Evolutionary conservation across 2,113 vertebrate genomes (phyloP).

Genomic region (Tiliqua scincoides): DNA sequence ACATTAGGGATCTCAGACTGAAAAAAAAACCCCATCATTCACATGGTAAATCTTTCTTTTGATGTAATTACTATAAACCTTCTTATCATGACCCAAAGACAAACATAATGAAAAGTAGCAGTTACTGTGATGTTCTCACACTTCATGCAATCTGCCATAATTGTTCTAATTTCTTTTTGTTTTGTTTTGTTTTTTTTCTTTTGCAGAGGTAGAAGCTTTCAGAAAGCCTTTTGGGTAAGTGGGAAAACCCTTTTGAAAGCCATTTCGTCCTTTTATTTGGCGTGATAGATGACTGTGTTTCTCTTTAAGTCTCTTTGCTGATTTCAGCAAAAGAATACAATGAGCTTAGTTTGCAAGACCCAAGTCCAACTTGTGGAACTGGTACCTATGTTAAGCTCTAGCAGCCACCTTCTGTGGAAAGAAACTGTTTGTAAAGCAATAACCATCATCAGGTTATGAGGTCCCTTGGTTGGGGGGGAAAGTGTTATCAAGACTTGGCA

Average conservation of each 20-base stretch:
- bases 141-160: slow-evolving; percentile 95
- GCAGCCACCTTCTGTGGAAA: slow-evolving; percentile 88
- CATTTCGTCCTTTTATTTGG: slow-evolving; percentile 96
- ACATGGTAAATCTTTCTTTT: slow-evolving; percentile 87
- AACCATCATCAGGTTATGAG: slow-evolving; percentile 91
- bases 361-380: slow-evolving; percentile 84
- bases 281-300: slow-evolving; percentile 94
- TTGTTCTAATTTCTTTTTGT: slow-evolving; percentile 88
- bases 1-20: slow-evolving; percentile 88
- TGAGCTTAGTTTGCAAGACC: slow-evolving; percentile 92
- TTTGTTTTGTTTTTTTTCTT: slow-evolving; percentile 73
- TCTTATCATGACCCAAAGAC: slow-evolving; percentile 91
- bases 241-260: slow-evolving; percentile 97
- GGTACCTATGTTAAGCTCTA: slow-evolving; percentile 85
- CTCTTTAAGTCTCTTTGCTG: slow-evolving; percentile 95
- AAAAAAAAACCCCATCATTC: slow-evolving; percentile 83
- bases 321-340: slow-evolving; percentile 93
- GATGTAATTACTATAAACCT: slow-evolving; percentile 85
- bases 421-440: slow-evolving; percentile 92
- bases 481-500: slow-evolving; percentile 90
- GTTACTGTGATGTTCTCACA: slow-evolving; percentile 91
- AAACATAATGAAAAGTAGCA: slow-evolving; percentile 90
- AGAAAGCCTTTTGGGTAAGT: slow-evolving; percentile 97
- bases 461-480: slow-evolving; percentile 90
- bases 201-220: slow-evolving; percentile 99